Percentiles rank a stretch among this genome's conserved stretches.
These are phyloP conservation scores for Dinocampus coccinellae DNA, from an alignment of 2,888 invertebrate genomes.

Conservation along the genomic window DNA sequence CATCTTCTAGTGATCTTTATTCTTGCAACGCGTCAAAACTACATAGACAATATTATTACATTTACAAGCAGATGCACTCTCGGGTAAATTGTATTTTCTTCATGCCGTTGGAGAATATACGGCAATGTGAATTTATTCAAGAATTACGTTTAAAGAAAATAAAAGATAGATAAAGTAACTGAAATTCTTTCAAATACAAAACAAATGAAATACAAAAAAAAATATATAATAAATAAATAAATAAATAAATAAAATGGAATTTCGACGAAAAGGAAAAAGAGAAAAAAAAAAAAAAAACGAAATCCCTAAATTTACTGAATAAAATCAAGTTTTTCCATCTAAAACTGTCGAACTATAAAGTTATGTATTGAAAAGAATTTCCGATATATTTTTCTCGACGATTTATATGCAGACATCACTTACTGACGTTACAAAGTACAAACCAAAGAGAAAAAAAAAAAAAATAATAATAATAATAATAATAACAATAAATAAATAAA, in stretches of 20 bases:
- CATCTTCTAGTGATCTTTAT: not conserved
- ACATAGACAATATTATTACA: not conserved
- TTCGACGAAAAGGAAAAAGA: not conserved
- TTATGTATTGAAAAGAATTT: not conserved
- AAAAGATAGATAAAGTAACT: not conserved
- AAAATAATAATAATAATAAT: no score
- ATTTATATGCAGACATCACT: not conserved
- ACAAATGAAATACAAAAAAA: not conserved
- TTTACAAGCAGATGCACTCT: slow-evolving; percentile 15
- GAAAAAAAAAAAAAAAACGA: not conserved
- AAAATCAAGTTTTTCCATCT: slow-evolving; percentile 7
- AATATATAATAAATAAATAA: not conserved
- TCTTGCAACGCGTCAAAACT: not conserved
- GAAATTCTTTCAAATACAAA: not conserved
- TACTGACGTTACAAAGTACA: not conserved
- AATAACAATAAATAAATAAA: not conserved
- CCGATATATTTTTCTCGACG: not conserved
- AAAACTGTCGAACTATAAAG: not conserved
- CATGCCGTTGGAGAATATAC: not conserved
- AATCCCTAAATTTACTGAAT: not conserved
- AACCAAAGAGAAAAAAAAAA: not conserved
- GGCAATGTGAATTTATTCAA: not conserved
- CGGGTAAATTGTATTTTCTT: slow-evolving; percentile 18
- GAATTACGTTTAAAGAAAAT: not conserved
- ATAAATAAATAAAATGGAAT: not conserved